Conservation (phyloP, 2,113 vertebrate genomes). For the Australoheros scitulus region DNA sequence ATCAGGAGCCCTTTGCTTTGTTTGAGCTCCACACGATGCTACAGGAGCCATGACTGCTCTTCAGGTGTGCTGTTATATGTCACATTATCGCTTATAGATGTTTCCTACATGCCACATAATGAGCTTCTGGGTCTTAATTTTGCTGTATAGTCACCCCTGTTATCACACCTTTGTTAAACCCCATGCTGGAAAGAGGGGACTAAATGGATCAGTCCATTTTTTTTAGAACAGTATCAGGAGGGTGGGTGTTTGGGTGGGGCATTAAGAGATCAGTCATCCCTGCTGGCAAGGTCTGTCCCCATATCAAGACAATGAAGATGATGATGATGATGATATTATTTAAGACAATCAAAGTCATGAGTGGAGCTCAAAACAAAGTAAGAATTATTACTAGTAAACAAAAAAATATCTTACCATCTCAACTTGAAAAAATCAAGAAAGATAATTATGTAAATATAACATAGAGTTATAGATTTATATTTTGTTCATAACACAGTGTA, state of each 20-base stretch:
- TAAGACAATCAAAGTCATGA: constrained; percentile 98
- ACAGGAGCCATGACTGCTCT: constrained; percentile 73
- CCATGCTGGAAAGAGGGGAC: constrained; percentile 70
- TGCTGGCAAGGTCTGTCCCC: constrained; percentile 75
- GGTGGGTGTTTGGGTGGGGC: constrained; percentile 44
- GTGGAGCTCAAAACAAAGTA: constrained; percentile 97
- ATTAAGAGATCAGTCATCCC: constrained; percentile 72
- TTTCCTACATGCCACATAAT: constrained; percentile 44
- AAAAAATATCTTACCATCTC: constrained; percentile 94
- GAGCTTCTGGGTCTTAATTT: constrained; percentile 62
- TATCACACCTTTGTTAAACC: constrained; percentile 50
- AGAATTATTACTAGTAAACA: constrained; percentile 72
- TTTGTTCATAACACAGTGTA: constrained; percentile 99
- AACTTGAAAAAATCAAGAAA: constrained; percentile 99
- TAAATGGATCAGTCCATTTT: constrained; percentile 37
- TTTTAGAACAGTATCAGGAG: constrained; percentile 28
- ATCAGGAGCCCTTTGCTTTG: constrained; percentile 88
- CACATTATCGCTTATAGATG: constrained; percentile 56
- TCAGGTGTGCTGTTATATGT: constrained; percentile 68
- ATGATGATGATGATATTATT: constrained; percentile 82
- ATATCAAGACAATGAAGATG: constrained; percentile 77
- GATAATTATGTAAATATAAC: constrained; percentile 99
- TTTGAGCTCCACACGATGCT: constrained; percentile 91
- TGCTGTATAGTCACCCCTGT: constrained; percentile 65
- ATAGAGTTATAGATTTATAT: constrained; percentile 99